Percentiles rank a stretch among this genome's conserved stretches.
Conservation (phyloP, 2,888 invertebrate genomes). For the Herminia tarsipennalis region DNA sequence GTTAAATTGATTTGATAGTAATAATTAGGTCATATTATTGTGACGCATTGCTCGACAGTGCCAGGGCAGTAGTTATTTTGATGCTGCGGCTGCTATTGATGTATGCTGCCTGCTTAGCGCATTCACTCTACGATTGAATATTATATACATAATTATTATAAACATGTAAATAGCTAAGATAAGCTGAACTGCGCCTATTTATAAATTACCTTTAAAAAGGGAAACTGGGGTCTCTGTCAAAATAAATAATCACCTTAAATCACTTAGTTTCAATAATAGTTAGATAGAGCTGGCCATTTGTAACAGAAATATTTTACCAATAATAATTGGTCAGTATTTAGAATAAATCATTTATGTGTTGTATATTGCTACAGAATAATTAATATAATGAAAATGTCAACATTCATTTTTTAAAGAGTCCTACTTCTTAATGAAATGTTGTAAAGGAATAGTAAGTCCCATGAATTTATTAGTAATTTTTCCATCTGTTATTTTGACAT, state of each 20-base stretch:
- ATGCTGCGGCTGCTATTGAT: constrained; percentile 61
- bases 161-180: constrained; percentile 62
- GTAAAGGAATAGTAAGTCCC: too few relatives aligned
- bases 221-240: constrained; percentile 83
- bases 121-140: constrained; percentile 58
- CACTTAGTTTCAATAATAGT: constrained; percentile 23
- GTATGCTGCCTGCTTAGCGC: constrained; percentile 69
- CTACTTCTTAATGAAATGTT: too few relatives aligned
- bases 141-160: constrained; percentile 50
- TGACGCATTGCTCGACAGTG: constrained; percentile 61
- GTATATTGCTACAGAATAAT: too few relatives aligned
- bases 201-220: constrained; percentile 83
- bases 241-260: constrained; percentile 65
- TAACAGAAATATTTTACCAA: not conserved
- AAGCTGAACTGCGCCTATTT: constrained; percentile 72
- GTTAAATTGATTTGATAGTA: constrained; percentile 55
- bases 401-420: not conserved
- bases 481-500: too few relatives aligned
- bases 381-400: not conserved
- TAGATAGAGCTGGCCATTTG: not conserved
- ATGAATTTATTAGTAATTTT: too few relatives aligned
- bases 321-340: too few relatives aligned
- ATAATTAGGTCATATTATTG: constrained; percentile 47
- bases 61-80: constrained; percentile 69
- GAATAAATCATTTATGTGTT: too few relatives aligned